These are phyloP conservation scores for Clavelina lepadiformis DNA, from an alignment of 23 tunicate genomes.

Conservation along the genomic window DNA sequence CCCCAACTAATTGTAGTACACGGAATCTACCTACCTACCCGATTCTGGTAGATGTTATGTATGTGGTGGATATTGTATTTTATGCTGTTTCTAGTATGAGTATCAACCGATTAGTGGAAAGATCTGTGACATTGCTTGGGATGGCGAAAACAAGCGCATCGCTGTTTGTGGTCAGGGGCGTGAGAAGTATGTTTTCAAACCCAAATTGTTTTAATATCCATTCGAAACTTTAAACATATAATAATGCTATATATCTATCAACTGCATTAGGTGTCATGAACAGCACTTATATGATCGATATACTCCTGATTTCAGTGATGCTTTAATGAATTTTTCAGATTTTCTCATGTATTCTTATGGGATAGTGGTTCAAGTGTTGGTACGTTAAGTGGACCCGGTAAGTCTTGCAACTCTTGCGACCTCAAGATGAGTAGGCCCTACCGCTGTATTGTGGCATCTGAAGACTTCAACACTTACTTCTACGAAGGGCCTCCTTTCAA, in stretches of 20 bases:
- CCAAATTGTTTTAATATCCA: too few relatives aligned
- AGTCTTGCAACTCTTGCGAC: slow-evolving; percentile 48
- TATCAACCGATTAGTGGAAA: slow-evolving; percentile 47
- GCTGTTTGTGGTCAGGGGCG: slow-evolving; percentile 94
- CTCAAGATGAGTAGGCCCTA: slow-evolving; percentile 57
- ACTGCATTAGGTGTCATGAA: too few relatives aligned
- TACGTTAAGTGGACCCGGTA: slow-evolving; percentile 1
- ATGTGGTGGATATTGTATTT: background rate
- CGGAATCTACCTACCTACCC: background rate
- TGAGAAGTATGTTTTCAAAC: slow-evolving; percentile 26
- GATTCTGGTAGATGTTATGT: background rate
- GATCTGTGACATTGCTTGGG: slow-evolving; percentile 81
- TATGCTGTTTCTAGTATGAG: slow-evolving; percentile 34
- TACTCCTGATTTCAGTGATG: too few relatives aligned
- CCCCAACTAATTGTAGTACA: background rate
- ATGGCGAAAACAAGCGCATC: slow-evolving; percentile 72
- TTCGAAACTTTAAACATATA: too few relatives aligned
- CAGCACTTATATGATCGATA: too few relatives aligned
- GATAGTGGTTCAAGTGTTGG: slow-evolving; percentile 81
- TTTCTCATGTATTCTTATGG: slow-evolving; percentile 56
- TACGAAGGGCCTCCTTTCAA: slow-evolving; percentile 87
- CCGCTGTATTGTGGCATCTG: slow-evolving; percentile 47
- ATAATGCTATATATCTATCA: too few relatives aligned
- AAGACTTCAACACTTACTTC: slow-evolving; percentile 34
- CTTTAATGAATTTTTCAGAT: too few relatives aligned